These are phyloP conservation scores for Corythornis madagascariensis DNA, from an alignment of 2,113 vertebrate species.

Conservation along the genomic window DNA sequence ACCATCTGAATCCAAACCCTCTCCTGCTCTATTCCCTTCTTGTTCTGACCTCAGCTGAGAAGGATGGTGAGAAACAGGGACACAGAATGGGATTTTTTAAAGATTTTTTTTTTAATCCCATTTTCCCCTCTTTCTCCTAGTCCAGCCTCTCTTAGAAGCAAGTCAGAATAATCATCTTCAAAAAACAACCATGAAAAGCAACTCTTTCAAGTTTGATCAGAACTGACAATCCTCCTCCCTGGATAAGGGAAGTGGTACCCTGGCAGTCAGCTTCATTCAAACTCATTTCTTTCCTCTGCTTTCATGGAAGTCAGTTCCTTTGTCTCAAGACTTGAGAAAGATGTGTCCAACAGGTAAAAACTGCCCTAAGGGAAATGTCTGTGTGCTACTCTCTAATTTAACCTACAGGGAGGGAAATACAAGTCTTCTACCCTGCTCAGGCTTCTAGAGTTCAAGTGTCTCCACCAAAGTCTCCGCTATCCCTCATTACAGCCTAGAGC, in stretches of 20 bases:
- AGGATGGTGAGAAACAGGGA: neutral
- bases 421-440: neutral
- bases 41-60: neutral
- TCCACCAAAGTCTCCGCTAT: fast-evolving
- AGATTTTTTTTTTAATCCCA: neutral
- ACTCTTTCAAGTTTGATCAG: neutral
- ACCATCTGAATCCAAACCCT: neutral
- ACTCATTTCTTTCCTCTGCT: neutral
- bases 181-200: neutral
- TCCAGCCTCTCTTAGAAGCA: neutral
- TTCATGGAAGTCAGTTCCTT: neutral
- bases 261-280: neutral
- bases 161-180: conserved; percentile 3
- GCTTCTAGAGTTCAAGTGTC: neutral
- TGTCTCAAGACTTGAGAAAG: neutral
- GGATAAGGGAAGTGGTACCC: neutral
- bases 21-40: neutral
- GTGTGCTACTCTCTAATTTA: neutral
- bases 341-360: neutral
- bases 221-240: neutral
- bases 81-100: neutral
- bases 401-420: neutral
- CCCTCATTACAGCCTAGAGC: neutral
- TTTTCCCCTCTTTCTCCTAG: neutral
- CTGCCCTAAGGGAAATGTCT: neutral